These are phyloP conservation scores for Cosmia pyralina DNA, from an alignment of 2,888 invertebrate genomes.

Conservation along the genomic window DNA sequence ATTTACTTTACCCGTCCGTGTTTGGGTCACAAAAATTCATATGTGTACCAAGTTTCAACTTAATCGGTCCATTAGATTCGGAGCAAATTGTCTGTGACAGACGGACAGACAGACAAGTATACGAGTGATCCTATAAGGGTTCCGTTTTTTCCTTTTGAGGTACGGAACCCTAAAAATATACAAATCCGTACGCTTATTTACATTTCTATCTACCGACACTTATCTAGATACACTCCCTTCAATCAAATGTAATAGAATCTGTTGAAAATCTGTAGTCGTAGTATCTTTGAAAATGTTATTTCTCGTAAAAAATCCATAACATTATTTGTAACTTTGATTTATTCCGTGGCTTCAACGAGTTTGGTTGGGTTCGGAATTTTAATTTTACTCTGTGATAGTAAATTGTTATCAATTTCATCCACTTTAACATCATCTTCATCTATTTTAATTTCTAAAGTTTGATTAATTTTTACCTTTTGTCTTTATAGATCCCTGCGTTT, in stretches of 20 bases:
- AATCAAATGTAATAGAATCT: conserved; percentile 6
- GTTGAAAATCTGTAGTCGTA: neutral
- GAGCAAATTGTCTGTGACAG: no score
- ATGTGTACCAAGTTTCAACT: no score
- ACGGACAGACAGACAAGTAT: no score
- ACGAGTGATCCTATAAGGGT: no score
- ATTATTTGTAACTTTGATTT: conserved; percentile 7
- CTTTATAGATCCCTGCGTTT: conserved; percentile 1
- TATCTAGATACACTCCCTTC: neutral
- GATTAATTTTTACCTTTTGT: conserved; percentile 32
- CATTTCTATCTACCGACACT: neutral
- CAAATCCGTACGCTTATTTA: neutral
- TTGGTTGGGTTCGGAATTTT: neutral
- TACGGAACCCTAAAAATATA: no score
- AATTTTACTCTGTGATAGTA: neutral
- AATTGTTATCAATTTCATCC: neutral
- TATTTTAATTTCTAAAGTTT: neutral
- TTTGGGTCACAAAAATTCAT: no score
- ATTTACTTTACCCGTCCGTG: no score
- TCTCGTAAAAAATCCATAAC: neutral
- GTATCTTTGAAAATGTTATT: neutral
- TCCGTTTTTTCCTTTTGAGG: no score
- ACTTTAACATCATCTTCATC: no score
- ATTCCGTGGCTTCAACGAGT: neutral
- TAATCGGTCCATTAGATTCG: no score